Percentiles rank a stretch among this genome's conserved stretches.
Evolutionary conservation across 92 coral and sea anemone genomes (phyloP).

Genomic region (Bergia puertoricense): DNA sequence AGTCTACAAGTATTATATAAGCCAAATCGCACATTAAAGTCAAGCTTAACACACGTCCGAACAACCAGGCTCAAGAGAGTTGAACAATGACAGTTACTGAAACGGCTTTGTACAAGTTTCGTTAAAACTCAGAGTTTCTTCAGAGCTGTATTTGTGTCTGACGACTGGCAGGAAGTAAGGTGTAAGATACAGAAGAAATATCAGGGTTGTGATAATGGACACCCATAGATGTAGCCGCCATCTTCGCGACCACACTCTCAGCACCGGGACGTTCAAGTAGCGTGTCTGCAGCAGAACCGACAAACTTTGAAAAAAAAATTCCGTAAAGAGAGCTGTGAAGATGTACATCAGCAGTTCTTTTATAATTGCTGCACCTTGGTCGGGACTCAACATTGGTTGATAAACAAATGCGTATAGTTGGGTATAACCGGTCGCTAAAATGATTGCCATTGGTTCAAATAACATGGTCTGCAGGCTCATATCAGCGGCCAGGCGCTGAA

Average conservation of each 20-base stretch:
- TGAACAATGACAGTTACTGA: not conserved
- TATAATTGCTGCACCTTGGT: not conserved
- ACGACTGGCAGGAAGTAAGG: not conserved
- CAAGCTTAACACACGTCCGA: no score
- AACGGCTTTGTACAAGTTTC: not conserved
- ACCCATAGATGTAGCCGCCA: conserved; percentile 5
- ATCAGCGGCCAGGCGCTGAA: not conserved
- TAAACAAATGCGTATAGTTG: not conserved
- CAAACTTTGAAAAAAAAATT: not conserved
- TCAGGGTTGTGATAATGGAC: not conserved
- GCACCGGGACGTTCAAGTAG: not conserved
- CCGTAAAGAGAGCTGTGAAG: not conserved
- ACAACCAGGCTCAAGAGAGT: no score
- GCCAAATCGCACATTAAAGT: no score
- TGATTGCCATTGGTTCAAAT: not conserved
- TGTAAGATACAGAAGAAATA: not conserved
- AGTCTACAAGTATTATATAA: no score
- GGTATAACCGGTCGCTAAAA: not conserved
- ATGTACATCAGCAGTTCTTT: not conserved
- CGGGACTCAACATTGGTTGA: not conserved
- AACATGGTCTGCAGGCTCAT: not conserved
- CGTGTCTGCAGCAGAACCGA: conserved; percentile 18
- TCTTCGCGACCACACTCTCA: not conserved
- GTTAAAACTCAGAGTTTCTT: not conserved
- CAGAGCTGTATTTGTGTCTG: not conserved